Percentiles rank a stretch among this genome's conserved stretches.
Conservation (phyloP, 1,140 invertebrate genomes). For the Rhyacophila brunnea region DNA sequence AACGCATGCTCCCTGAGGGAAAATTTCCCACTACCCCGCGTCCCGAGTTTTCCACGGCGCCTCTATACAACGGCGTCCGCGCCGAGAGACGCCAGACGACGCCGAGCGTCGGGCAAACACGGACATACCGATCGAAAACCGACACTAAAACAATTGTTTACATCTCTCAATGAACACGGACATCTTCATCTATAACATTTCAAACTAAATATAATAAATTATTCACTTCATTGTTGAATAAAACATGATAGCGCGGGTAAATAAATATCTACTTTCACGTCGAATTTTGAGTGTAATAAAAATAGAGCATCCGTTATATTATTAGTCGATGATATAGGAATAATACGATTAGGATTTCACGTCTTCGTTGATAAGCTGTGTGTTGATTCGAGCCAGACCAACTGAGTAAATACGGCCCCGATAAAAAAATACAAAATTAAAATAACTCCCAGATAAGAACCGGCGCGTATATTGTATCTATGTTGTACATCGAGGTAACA, state of each 20-base stretch:
- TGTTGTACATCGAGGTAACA: slow-evolving; percentile 28
- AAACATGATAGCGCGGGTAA: too few relatives aligned
- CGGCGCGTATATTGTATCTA: neutral
- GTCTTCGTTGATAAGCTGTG: neutral
- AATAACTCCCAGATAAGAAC: slow-evolving; percentile 17
- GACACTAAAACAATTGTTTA: too few relatives aligned
- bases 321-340: neutral
- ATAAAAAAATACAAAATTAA: slow-evolving; percentile 22
- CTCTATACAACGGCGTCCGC: neutral
- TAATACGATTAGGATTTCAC: neutral
- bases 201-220: too few relatives aligned
- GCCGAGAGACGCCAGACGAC: slow-evolving; percentile 18
- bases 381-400: neutral
- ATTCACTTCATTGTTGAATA: too few relatives aligned
- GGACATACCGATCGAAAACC: too few relatives aligned
- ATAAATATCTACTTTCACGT: too few relatives aligned
- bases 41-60: neutral
- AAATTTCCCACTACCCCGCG: neutral
- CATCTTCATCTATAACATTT: too few relatives aligned
- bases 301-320: neutral
- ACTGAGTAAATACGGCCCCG: slow-evolving; percentile 16
- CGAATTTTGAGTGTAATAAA: slow-evolving; percentile 3
- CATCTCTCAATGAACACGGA: too few relatives aligned
- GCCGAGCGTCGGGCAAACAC: slow-evolving; percentile 12
- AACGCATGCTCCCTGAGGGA: slow-evolving; percentile 14